A percentile compares a stretch with the other conserved stretches of the same genome.
These are phyloP conservation scores for Papilio gigon DNA, from an alignment of 2,888 invertebrate genomes.

Conservation along the genomic window DNA sequence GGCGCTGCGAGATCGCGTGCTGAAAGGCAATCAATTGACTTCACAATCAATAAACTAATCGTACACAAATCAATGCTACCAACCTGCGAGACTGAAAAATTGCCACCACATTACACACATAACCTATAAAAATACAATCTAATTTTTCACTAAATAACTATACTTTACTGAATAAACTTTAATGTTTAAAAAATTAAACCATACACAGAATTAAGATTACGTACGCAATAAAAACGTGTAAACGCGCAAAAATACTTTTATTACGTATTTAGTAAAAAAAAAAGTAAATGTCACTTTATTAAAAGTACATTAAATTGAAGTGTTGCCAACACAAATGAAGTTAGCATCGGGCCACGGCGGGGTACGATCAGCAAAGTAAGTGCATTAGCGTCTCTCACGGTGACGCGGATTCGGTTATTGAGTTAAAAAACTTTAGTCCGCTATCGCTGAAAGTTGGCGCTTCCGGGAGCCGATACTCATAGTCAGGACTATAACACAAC, in stretches of 20 bases:
- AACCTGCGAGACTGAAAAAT: slow-evolving; percentile 40
- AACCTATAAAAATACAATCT: neutral
- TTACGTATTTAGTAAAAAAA: too few species aligned
- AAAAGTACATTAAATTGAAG: slow-evolving; percentile 17
- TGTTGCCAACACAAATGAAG: slow-evolving; percentile 48
- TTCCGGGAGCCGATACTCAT: slow-evolving; percentile 62
- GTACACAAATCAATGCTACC: slow-evolving; percentile 75
- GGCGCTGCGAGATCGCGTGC: slow-evolving; percentile 62
- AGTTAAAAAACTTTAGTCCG: slow-evolving; percentile 78
- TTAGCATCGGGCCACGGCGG: slow-evolving; percentile 49
- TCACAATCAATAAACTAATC: slow-evolving; percentile 74
- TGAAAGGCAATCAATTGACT: slow-evolving; percentile 67
- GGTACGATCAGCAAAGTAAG: slow-evolving; percentile 62
- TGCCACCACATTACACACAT: slow-evolving; percentile 19
- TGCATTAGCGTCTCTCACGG: slow-evolving; percentile 62
- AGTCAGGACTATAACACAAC: slow-evolving; percentile 9
- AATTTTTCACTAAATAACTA: too few species aligned
- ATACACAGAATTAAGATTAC: too few species aligned
- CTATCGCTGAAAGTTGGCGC: slow-evolving; percentile 81
- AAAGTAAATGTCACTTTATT: neutral
- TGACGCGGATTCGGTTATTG: slow-evolving; percentile 77
- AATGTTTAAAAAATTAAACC: too few species aligned
- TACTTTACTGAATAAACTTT: too few species aligned
- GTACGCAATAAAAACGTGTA: too few species aligned
- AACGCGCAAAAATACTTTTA: too few species aligned